Base-by-base conservation (phyloP, 2,797 vertebrate genomes). In the Hemitrygon akajei region DNA sequence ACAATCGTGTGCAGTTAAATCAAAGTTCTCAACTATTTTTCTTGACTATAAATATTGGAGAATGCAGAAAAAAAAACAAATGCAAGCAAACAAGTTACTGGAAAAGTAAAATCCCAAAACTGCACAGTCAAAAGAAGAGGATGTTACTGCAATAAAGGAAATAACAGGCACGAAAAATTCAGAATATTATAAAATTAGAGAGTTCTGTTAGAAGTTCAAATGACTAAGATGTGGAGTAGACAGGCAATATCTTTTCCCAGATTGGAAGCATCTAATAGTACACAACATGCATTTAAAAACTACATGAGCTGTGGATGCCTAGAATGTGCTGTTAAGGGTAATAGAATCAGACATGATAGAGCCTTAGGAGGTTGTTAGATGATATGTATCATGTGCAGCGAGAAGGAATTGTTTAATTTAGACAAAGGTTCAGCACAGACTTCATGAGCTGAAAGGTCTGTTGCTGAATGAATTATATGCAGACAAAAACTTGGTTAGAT, bases 401-500 rank as follows among this genome's bases (percentile, higher is more conserved):
- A 47, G 47, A 47, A 47, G 47, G 47, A 47, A 47, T 3, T 47
- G 1, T 47, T 47, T 47, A 47, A 47, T 3, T 47, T 2, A 47
- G 47, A 47, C 4, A 3, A 66, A 10, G 14, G 63, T 66, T 66
- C 14, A 14, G 63, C 63, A 66, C 63, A 66, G 63, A 66, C 63
- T 66, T 10, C 9, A 66, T 66, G 63, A 14, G 63, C 63, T 66
- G 63, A 66, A 66, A 14, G 63, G 63, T 14, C 63, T 66, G 14
- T 7, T 66, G 63, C 1, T 9, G 63, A 66, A 84, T 56, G 22
- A 84, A 84, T 63, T n/a, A 86, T 60, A 12, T 5, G 1, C 25
- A 0, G 7, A 0, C 63, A 27, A 20, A 96, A 95, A 97, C 97
- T 95, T 97, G 76, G 96, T 27, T 7, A 86, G 82, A 30, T 86